These are phyloP conservation scores for Brenthis hecate DNA, from an alignment of 2,888 invertebrate species.

Conservation along the genomic window DNA sequence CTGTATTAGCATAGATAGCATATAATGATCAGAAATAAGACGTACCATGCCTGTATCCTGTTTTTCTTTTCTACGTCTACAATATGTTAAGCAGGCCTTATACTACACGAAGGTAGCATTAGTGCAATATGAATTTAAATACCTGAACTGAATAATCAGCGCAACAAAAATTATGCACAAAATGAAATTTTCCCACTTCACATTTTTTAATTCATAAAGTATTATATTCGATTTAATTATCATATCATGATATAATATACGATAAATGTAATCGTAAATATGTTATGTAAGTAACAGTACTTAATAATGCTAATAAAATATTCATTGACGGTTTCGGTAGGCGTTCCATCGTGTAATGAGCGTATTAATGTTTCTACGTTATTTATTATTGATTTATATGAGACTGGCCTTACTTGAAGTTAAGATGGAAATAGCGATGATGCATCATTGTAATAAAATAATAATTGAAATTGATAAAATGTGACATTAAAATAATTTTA, in stretches of 20 bases:
- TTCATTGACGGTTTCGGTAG: conserved; percentile 71
- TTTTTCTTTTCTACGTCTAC: conserved; percentile 16
- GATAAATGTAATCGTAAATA: conserved; percentile 25
- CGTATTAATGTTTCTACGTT: conserved; percentile 62
- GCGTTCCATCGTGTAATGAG: conserved; percentile 71
- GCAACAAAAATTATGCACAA: not conserved
- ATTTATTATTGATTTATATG: conserved; percentile 67
- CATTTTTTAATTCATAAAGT: not conserved
- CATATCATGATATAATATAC: not conserved
- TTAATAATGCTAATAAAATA: conserved; percentile 65
- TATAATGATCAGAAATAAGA: conserved; percentile 49
- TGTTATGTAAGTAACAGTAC: conserved; percentile 56
- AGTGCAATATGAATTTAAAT: conserved; percentile 33
- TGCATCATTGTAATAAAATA: not conserved
- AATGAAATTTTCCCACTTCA: not conserved
- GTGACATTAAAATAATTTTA: too few species aligned
- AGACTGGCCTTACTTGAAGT: conserved; percentile 6
- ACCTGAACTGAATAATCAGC: not conserved
- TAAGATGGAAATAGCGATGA: not conserved
- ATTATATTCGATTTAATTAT: not conserved
- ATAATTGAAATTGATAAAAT: not conserved
- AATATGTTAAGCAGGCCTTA: conserved; percentile 17
- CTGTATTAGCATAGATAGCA: conserved; percentile 69
- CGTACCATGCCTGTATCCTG: conserved; percentile 32
- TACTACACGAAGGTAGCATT: conserved; percentile 9